Conservation (phyloP, 2,797 vertebrate genomes). For the Leptoclinus maculatus region DNA sequence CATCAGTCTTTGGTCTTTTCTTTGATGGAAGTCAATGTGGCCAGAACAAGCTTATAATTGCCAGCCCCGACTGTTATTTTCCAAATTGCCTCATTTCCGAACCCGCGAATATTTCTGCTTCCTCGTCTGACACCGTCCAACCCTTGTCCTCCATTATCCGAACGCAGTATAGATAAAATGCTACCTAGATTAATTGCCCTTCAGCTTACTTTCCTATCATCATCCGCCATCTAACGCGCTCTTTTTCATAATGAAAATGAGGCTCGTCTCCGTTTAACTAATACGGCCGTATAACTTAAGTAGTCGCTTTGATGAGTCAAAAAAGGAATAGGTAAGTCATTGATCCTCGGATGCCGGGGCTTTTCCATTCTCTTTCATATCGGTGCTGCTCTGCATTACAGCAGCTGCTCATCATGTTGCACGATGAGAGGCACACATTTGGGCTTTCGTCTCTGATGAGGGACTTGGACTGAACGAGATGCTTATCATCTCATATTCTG, state of each 20-base stretch:
- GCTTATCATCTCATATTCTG: constrained; percentile 37
- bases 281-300: constrained; percentile 72
- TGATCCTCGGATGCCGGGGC: constrained; percentile 65
- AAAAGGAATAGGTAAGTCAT: constrained; percentile 70
- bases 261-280: constrained; percentile 63
- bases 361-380: constrained; percentile 72
- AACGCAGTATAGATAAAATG: constrained; percentile 75
- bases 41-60: constrained; percentile 51
- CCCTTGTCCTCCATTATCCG: constrained; percentile 68
- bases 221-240: constrained; percentile 57
- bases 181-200: constrained; percentile 73
- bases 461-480: constrained; percentile 15
- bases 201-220: constrained; percentile 68
- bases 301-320: constrained; percentile 76
- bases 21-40: constrained; percentile 31
- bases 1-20: constrained; percentile 28
- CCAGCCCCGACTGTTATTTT: constrained; percentile 48
- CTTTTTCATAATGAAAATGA: constrained; percentile 70
- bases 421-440: constrained; percentile 48
- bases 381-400: constrained; percentile 52
- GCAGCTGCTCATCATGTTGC: constrained; percentile 50
- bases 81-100: constrained; percentile 60
- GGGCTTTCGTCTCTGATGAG: constrained; percentile 37
- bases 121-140: constrained; percentile 56
- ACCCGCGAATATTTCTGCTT: constrained; percentile 38